Evolutionary conservation across 2,888 invertebrate species (phyloP).

Genomic region (Acanthoscelides obtectus): DNA sequence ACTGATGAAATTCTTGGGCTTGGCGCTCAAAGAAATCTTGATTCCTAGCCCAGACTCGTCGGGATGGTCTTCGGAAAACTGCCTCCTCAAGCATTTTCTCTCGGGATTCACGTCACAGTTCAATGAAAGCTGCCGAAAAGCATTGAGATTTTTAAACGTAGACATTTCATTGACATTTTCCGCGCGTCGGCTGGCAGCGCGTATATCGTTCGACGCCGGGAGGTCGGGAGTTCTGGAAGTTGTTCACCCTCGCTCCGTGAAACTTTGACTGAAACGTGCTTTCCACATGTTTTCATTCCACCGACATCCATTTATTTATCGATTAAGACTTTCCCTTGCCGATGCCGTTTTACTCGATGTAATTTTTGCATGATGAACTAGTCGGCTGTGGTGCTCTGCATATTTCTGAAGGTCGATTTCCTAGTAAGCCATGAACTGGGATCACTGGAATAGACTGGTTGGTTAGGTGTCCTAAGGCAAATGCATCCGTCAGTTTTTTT

Average conservation of each 20-base stretch:
- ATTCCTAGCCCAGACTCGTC: slow-evolving; percentile 24
- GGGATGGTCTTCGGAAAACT: slow-evolving; percentile 37
- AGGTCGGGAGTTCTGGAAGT: slow-evolving; percentile 15
- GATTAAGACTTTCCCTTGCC: slow-evolving; percentile 44
- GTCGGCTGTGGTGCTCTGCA: slow-evolving; percentile 1
- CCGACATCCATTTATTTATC: slow-evolving; percentile 44
- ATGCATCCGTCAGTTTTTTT: too few species aligned
- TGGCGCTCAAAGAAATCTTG: slow-evolving; percentile 28
- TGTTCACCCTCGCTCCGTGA: slow-evolving; percentile 36
- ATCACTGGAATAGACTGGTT: background rate
- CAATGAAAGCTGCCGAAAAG: slow-evolving; percentile 42
- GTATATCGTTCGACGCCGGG: slow-evolving; percentile 3
- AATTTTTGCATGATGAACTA: slow-evolving; percentile 24
- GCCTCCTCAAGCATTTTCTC: slow-evolving; percentile 37
- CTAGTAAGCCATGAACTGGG: background rate
- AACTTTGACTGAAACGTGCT: slow-evolving; percentile 43
- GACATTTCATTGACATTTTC: slow-evolving; percentile 16
- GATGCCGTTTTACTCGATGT: slow-evolving; percentile 25
- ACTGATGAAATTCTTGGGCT: slow-evolving; percentile 22
- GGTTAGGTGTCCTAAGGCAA: background rate
- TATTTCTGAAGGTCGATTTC: slow-evolving; percentile 5
- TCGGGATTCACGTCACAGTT: slow-evolving; percentile 31
- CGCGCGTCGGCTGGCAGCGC: slow-evolving; percentile 9
- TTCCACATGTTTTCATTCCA: slow-evolving; percentile 36
- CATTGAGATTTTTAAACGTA: slow-evolving; percentile 32